Base-by-base conservation (phyloP, 1,140 invertebrate species). In the Stegodyphus mimosarum region DNA sequence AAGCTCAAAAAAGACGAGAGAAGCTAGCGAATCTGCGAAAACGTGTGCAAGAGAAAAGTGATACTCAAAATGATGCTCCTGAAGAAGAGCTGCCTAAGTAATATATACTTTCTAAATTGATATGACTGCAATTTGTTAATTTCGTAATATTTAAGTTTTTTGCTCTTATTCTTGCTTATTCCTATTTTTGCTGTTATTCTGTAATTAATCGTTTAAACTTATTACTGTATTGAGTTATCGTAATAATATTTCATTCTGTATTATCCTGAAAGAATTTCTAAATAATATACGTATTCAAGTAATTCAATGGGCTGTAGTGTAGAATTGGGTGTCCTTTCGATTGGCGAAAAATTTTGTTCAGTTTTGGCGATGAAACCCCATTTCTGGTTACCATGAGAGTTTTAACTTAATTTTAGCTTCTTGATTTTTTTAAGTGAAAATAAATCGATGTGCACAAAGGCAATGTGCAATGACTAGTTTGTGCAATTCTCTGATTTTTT, bases 1-100 rank as follows among this genome's bases (percentile, higher is more conserved):
- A 95, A 91, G 95, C 95, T 15, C 87, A 94, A 1, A 95, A 95
- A 90, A 91, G 96, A 74, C 95, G 95, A 90, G 94, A 96, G 90
- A 92, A 94, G 70, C 89, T 97, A 33, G 93, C 93, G 88, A 92
- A 93, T 74, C 90, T 96, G 5, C 94, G 88, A 89, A 79, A 88
- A n/a, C 51, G 89, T 87, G 88, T 88, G 86, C 6, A 78, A 69
- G 60, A 72, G 9, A 53, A 79, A 53, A 48, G 77, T 63, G 7
- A 81, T 87, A 48, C 71, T 79, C 63, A 89, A 86, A 83, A 87
- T 89, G 89, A 49, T 83, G 81, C 15, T 86, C 86, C 89, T 85
- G 87, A 83, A 80, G 79, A 80, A 86, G 70, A 77, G 15, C 48
- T 63, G n/a, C 67, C 70, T 0, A 70, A 84, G 73, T 76, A 73